A percentile compares a stretch with the other conserved stretches of the same genome.
phyloP scores from a whole-genome alignment of 2,113 vertebrate species.

The Gracilinanus agilis region DNA sequence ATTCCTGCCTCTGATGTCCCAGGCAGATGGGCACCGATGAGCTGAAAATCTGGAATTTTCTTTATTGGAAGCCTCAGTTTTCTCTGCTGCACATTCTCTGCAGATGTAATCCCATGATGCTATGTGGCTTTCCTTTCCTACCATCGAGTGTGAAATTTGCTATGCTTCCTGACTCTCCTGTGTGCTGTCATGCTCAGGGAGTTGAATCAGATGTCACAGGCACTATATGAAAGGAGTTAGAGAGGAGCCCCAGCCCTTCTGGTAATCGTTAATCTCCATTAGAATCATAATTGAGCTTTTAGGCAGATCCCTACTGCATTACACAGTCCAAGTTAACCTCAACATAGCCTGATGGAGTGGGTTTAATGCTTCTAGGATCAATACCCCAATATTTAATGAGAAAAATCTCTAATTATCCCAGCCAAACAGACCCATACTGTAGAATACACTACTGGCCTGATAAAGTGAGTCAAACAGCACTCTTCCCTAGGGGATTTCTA shows the following conservation, averaged over 20 bases:
- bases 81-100: background rate
- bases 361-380: background rate
- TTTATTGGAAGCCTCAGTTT: background rate
- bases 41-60: background rate
- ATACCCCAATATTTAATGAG: fast-evolving
- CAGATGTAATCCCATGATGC: background rate
- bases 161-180: background rate
- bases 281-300: background rate
- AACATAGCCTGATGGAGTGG: background rate
- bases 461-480: background rate
- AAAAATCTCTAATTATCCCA: background rate
- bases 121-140: background rate
- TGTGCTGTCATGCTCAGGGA: background rate
- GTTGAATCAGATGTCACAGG: background rate
- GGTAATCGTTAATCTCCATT: background rate
- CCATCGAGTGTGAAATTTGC: background rate
- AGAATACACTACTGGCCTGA: background rate
- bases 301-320: background rate
- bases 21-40: background rate
- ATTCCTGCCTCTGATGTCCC: background rate
- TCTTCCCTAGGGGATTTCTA: background rate
- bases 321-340: background rate
- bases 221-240: background rate
- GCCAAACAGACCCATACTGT: background rate
- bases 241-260: background rate